Conservation (phyloP, 2,797 vertebrate genomes). For the Paratrypauchen microcephalus region DNA sequence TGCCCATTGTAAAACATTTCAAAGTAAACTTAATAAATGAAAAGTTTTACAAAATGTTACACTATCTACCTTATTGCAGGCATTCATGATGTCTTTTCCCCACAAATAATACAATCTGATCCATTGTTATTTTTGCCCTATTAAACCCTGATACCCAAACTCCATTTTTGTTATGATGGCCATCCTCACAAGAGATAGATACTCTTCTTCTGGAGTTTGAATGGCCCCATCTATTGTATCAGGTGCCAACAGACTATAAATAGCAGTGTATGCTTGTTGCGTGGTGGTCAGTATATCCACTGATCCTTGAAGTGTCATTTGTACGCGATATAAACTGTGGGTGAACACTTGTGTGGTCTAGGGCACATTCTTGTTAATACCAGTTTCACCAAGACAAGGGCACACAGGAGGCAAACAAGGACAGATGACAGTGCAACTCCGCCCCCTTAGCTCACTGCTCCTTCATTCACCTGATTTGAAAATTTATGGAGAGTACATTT, state of each 20-base stretch:
- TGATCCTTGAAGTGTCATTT: conserved; percentile 57
- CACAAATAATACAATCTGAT: neutral
- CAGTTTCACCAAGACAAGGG: conserved; percentile 52
- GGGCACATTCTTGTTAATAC: conserved; percentile 51
- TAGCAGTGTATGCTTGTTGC: conserved; percentile 53
- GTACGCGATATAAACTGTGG: conserved; percentile 49
- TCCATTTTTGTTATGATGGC: conserved; percentile 15
- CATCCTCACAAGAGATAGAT: conserved; percentile 19
- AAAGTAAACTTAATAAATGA: too few species aligned
- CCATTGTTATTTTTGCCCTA: conserved; percentile 8
- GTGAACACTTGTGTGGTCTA: conserved; percentile 32
- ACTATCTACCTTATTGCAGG: neutral
- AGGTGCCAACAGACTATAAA: conserved; percentile 46
- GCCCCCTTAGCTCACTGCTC: conserved; percentile 26
- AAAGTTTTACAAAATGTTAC: neutral
- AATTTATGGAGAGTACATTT: neutral
- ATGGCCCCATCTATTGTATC: conserved; percentile 30
- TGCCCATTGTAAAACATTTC: too few species aligned
- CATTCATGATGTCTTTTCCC: too few species aligned
- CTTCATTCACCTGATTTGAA: conserved; percentile 1
- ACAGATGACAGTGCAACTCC: conserved; percentile 53
- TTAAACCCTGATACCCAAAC: conserved; percentile 21
- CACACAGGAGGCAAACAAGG: conserved; percentile 51
- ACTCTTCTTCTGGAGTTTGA: conserved; percentile 30
- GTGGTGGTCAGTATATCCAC: conserved; percentile 52